phyloP scores from a whole-genome alignment of 1,140 invertebrate species.

The Argopecten irradians region DNA sequence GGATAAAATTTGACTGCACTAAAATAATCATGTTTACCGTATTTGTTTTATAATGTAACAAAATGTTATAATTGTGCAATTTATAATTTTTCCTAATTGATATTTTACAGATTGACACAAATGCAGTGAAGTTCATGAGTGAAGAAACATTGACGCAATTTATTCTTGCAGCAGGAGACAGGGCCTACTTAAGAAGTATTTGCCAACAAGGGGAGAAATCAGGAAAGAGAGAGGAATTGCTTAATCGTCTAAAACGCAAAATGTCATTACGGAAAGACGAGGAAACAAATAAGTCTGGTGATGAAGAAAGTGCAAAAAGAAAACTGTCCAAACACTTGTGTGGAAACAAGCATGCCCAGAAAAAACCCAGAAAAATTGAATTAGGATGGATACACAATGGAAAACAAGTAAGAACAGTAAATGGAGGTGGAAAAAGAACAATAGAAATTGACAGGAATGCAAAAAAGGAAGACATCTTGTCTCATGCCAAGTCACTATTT shows the following conservation, averaged over 20 bases:
- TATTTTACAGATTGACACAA: constrained; percentile 3
- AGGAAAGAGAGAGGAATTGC: background rate
- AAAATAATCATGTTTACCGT: too few species aligned
- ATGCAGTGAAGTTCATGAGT: background rate
- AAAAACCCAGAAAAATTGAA: constrained; percentile 36
- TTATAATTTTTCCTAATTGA: too few species aligned
- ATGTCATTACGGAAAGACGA: background rate
- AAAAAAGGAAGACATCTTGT: constrained; percentile 17
- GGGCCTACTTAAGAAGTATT: background rate
- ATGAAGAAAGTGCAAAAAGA: background rate
- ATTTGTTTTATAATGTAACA: too few species aligned
- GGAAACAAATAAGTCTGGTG: too few species aligned
- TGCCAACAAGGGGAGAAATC: background rate
- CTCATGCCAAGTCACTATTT: constrained; percentile 21
- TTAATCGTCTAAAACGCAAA: background rate
- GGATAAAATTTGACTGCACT: too few species aligned
- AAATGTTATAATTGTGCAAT: too few species aligned
- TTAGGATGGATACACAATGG: constrained; percentile 40
- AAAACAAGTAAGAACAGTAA: constrained; percentile 28
- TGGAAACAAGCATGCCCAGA: constrained; percentile 24
- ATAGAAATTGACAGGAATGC: constrained; percentile 13
- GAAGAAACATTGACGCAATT: background rate
- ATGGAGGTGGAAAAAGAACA: constrained; percentile 31
- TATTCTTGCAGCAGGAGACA: background rate
- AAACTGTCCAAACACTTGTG: background rate